Evolutionary conservation across 2,797 vertebrate genomes (phyloP).

Genomic region (Poecilia velifera): DNA sequence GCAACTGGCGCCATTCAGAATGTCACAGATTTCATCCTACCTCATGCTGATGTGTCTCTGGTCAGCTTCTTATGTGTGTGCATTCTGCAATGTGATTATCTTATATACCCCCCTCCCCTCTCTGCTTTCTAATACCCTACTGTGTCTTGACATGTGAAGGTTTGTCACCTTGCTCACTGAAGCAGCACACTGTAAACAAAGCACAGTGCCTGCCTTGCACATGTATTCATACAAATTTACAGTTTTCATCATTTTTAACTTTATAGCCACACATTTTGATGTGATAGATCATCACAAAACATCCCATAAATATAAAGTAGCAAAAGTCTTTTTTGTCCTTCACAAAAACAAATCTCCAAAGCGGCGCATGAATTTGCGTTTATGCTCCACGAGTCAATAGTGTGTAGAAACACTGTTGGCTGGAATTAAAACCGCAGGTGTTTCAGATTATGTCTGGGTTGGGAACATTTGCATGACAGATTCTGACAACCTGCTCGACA

Average conservation of each 20-base stretch:
- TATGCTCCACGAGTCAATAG: neutral
- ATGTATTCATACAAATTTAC: neutral
- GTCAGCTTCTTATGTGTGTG: conserved; percentile 15
- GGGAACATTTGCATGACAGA: neutral
- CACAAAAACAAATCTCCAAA: neutral
- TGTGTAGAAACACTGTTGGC: neutral
- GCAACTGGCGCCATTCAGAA: neutral
- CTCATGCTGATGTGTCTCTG: conserved; percentile 17
- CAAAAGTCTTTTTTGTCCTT: neutral
- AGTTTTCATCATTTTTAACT: neutral
- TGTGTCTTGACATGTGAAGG: conserved; percentile 13
- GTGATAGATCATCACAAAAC: neutral
- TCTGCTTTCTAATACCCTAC: conserved; percentile 37
- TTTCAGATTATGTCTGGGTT: neutral
- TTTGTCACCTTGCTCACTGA: conserved; percentile 39
- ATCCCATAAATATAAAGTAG: neutral
- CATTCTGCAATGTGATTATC: neutral
- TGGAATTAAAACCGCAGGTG: neutral
- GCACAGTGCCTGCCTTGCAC: neutral
- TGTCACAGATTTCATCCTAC: conserved; percentile 37
- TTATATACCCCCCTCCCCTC: conserved; percentile 45
- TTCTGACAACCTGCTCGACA: neutral
- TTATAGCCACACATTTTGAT: neutral
- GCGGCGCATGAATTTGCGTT: neutral
- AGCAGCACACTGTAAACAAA: neutral